phyloP scores from a whole-genome alignment of 1,140 invertebrate genomes.

The Drosophila pallidifrons region DNA sequence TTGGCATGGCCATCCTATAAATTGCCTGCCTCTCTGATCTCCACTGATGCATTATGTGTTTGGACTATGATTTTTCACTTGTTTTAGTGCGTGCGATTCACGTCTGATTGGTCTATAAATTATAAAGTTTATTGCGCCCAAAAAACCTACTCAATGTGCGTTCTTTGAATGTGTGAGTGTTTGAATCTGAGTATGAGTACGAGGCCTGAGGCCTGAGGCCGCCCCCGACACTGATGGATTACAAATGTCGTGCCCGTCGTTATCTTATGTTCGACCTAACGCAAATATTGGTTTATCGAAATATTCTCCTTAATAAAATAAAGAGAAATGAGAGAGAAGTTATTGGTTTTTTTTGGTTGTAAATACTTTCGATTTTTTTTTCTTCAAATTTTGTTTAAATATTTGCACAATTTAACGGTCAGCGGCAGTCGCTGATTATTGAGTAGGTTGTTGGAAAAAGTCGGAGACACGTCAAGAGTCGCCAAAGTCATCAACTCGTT shows the following conservation, averaged over 20 bases:
- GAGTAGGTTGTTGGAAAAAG: constrained; percentile 24
- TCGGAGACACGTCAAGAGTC: constrained; percentile 1
- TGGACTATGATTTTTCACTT: constrained; percentile 83
- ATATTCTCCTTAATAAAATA: constrained; percentile 28
- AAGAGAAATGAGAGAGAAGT: neutral
- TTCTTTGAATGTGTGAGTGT: neutral
- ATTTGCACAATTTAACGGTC: constrained; percentile 77
- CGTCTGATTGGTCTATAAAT: constrained; percentile 79
- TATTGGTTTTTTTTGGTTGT: constrained; percentile 19
- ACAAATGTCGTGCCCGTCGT: constrained; percentile 44
- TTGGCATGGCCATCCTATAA: constrained; percentile 76
- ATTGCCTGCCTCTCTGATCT: constrained; percentile 62
- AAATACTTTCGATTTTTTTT: constrained; percentile 61
- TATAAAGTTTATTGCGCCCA: constrained; percentile 70
- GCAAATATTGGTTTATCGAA: constrained; percentile 71
- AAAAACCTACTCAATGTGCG: constrained; percentile 3
- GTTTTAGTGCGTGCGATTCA: constrained; percentile 74
- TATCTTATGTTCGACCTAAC: constrained; percentile 23
- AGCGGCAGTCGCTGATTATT: constrained; percentile 44
- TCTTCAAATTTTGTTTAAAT: constrained; percentile 46
- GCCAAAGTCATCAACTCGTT: constrained; percentile 4
- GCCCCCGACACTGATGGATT: constrained; percentile 78
- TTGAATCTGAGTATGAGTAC: neutral
- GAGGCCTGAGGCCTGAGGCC: constrained; percentile 17
- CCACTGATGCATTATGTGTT: constrained; percentile 78